These are phyloP conservation scores for Phthorimaea operculella DNA, from an alignment of 1,140 invertebrate species.

Conservation along the genomic window DNA sequence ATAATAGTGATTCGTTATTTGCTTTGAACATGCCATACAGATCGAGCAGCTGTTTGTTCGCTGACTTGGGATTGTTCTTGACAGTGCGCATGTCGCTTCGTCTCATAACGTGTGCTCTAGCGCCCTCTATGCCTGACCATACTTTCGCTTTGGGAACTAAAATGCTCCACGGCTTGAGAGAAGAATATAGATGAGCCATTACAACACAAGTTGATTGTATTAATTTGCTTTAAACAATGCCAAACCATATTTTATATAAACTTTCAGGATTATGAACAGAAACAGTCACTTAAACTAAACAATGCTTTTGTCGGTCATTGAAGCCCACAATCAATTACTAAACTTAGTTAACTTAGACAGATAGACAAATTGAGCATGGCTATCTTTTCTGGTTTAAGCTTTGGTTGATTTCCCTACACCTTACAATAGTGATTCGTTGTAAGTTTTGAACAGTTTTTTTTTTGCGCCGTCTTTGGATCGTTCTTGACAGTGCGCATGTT, in stretches of 20 bases:
- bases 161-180: constrained; percentile 52
- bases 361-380: too few species aligned
- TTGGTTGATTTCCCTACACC: too few species aligned
- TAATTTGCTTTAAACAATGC: too few species aligned
- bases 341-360: too few species aligned
- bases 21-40: constrained; percentile 43
- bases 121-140: constrained; percentile 40
- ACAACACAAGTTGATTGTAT: too few species aligned
- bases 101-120: constrained; percentile 39
- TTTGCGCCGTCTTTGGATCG: constrained; percentile 25
- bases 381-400: too few species aligned
- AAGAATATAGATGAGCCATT: too few species aligned
- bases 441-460: constrained; percentile 43
- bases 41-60: constrained; percentile 36
- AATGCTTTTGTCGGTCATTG: too few species aligned
- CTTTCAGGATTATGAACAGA: too few species aligned
- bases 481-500: constrained; percentile 38
- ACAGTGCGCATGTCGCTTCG: constrained; percentile 35
- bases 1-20: constrained; percentile 27
- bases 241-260: too few species aligned
- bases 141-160: constrained; percentile 31
- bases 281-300: too few species aligned
- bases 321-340: too few species aligned
- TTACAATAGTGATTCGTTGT: constrained; percentile 29
- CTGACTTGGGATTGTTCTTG: constrained; percentile 31